Evolutionary conservation across 2,888 invertebrate species (phyloP), one percentile per base, ranked within the genome.

Genomic region (Chironomus tentans): DNA sequence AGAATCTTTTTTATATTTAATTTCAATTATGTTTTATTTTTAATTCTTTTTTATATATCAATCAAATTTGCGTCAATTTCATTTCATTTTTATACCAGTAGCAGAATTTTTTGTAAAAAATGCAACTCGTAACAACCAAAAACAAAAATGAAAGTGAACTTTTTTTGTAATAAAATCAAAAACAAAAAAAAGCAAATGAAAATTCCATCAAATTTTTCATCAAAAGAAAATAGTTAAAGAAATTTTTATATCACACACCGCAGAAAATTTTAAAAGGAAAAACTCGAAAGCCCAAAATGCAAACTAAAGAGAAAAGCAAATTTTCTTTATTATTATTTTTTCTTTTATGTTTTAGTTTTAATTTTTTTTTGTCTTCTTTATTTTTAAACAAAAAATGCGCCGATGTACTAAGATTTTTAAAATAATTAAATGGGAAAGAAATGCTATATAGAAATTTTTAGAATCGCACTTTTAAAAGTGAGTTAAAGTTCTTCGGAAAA

Each of bases 131-230:
- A 56, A 56, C 56, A 56, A 4, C 56, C 56, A 56, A 56, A 70
- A 70, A 72, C n/a, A n/a, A 62, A 62, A 56, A 10, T 38, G 22
- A 72, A 72, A 61, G 71, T 10, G 22, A 71, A 61, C n/a, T 56
- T 56, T 56, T 56, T 50, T 56, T 71, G 28, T 62, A 46, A 56
- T 50, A 72, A 72, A 72, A 71, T 56, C 38, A 7, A 62, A n/a
- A 62, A 73, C 3, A 56, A 72, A 38, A 38, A 10, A 7, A 10
- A 10, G 38, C 38, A 38, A 38, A 38, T 38, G 38, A 38, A 38
- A 48, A 74, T 74, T 74, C 74, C 74, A 74, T 74, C 74, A 68
- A 68, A 74, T 24, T 46, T 56, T 65, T 74, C 28, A 65, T 65
- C 65, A 65, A 15, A 71, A 56, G 61, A 72, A 5, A 56, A 72